A percentile compares a stretch with the other conserved stretches of the same genome.
Evolutionary conservation across 2,888 invertebrate genomes (phyloP).

Genomic region (Pseudococcus viburni): DNA sequence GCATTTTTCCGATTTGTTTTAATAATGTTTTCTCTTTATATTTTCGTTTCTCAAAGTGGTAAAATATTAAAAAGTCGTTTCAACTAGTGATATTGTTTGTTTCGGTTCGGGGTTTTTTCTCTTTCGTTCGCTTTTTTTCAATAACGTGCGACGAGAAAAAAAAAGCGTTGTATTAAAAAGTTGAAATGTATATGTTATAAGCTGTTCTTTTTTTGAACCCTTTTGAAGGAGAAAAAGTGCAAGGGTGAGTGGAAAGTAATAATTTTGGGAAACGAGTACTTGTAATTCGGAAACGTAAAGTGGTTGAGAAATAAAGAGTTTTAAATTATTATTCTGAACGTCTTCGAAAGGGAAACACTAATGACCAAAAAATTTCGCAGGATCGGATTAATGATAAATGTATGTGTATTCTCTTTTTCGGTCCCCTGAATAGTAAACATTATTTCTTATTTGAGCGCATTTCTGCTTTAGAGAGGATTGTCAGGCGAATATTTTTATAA

Average conservation of each 20-base stretch:
- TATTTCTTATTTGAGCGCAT: constrained; percentile 40
- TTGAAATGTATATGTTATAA: constrained; percentile 12
- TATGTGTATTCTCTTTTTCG: background rate
- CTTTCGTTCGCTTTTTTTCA: background rate
- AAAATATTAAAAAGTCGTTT: constrained; percentile 45
- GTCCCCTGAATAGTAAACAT: background rate
- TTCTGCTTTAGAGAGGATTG: background rate
- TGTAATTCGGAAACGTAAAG: constrained; percentile 27
- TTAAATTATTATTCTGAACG: constrained; percentile 41
- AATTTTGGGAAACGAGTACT: constrained; percentile 25
- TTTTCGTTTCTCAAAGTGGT: constrained; percentile 28
- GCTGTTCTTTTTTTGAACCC: background rate
- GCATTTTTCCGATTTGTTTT: constrained; percentile 48
- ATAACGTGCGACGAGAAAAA: background rate
- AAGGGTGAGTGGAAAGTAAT: background rate
- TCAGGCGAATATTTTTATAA: background rate
- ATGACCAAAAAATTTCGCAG: constrained; percentile 50
- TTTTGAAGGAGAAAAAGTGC: background rate
- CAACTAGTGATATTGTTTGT: constrained; percentile 32
- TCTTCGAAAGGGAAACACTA: constrained; percentile 48
- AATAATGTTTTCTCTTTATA: constrained; percentile 35
- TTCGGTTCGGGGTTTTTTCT: background rate
- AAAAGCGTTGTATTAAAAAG: constrained; percentile 11
- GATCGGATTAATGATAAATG: constrained; percentile 41
- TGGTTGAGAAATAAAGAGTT: background rate